These are phyloP conservation scores for Ctenodactylus gundi DNA, from an alignment of 2,113 vertebrate species.

Conservation along the genomic window DNA sequence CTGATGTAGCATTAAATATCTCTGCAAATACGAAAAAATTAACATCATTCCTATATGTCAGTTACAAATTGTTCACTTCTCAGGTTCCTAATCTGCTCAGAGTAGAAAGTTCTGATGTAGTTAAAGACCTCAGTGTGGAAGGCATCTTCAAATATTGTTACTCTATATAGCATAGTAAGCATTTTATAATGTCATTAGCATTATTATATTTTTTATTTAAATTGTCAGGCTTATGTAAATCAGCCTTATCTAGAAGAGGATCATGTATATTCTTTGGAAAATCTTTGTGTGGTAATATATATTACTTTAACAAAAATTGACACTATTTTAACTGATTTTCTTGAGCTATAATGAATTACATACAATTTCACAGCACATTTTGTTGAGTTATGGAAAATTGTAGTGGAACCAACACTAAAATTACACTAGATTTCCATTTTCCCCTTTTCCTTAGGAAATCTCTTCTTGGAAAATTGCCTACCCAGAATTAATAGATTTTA, in stretches of 20 bases:
- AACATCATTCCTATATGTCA: not conserved
- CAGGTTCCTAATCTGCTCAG: not conserved
- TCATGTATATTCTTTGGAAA: not conserved
- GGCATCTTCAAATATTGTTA: too few species aligned
- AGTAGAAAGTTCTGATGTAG: not conserved
- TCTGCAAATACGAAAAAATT: not conserved
- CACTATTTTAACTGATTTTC: not conserved
- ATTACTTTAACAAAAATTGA: not conserved
- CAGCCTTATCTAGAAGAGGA: too few species aligned
- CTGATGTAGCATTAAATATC: not conserved
- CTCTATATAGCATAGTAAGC: not conserved
- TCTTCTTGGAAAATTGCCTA: not conserved
- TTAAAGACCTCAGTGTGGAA: too few species aligned
- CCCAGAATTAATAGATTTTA: too few species aligned
- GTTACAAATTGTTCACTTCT: not conserved
- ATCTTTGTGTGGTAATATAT: not conserved
- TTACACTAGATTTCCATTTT: too few species aligned
- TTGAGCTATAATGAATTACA: not conserved
- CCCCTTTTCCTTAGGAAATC: not conserved
- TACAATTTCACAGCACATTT: not conserved
- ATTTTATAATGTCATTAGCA: not conserved
- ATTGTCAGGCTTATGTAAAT: not conserved
- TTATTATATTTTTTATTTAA: constrained; percentile 14
- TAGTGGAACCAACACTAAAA: too few species aligned
- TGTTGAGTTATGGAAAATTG: not conserved